A percentile compares a stretch with the other conserved stretches of the same genome.
These are phyloP conservation scores for Silurus glanis DNA, from an alignment of 2,113 vertebrate genomes.

Conservation along the genomic window DNA sequence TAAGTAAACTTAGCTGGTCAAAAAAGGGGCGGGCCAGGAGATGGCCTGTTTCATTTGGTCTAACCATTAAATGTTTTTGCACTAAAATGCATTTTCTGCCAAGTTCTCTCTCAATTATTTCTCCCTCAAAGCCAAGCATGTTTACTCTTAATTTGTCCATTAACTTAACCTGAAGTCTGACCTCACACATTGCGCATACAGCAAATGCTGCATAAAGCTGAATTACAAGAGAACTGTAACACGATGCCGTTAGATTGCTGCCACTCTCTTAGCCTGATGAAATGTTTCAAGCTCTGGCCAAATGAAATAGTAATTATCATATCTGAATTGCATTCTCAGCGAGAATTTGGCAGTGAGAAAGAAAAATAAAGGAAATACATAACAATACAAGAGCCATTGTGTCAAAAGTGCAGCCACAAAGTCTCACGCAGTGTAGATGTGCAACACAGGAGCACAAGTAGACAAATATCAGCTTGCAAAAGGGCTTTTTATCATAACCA, in stretches of 20 bases:
- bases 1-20: conserved; percentile 54
- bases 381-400: neutral
- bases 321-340: neutral
- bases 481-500: neutral
- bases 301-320: conserved; percentile 16
- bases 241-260: neutral
- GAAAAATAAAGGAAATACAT: conserved; percentile 19
- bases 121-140: neutral
- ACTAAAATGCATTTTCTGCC: conserved; percentile 2
- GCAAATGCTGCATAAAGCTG: neutral
- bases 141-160: neutral
- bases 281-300: neutral
- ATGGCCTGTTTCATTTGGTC: conserved; percentile 52
- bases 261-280: neutral
- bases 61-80: conserved; percentile 44
- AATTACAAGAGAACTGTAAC: neutral
- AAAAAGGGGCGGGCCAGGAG: conserved; percentile 36
- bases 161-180: neutral
- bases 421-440: neutral
- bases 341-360: neutral
- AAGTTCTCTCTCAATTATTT: neutral
- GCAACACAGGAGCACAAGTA: neutral
- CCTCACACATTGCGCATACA: neutral
- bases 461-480: neutral
- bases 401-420: neutral